phyloP scores from a whole-genome alignment of 1,140 invertebrate genomes.

The Rhagoletis zephyria region DNA sequence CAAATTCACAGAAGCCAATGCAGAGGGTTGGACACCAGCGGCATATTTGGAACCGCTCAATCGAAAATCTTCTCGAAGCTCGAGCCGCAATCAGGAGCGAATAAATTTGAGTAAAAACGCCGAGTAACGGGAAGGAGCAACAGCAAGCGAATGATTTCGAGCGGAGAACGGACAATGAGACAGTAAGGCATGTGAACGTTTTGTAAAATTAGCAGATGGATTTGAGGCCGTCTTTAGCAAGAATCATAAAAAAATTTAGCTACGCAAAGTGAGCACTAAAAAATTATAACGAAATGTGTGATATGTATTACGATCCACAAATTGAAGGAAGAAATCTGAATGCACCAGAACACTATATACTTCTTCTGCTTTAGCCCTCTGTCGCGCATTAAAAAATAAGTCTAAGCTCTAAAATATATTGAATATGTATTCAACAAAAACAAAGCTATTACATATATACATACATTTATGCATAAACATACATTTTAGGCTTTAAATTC shows the following conservation, averaged over 20 bases:
- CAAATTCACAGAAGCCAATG: slow-evolving; percentile 75
- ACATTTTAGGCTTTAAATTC: not conserved
- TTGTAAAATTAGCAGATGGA: not conserved
- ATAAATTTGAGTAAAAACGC: slow-evolving; percentile 57
- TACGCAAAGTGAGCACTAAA: no score
- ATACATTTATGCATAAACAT: not conserved
- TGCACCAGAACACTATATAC: no score
- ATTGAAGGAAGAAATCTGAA: no score
- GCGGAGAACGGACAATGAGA: not conserved
- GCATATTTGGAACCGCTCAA: slow-evolving; percentile 89
- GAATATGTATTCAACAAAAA: no score
- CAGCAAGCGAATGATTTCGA: not conserved
- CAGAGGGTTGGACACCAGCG: slow-evolving; percentile 93
- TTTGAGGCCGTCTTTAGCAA: not conserved
- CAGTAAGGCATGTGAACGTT: not conserved
- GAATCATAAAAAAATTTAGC: not conserved
- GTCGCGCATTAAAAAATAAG: no score
- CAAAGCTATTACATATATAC: not conserved
- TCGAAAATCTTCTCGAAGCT: slow-evolving; percentile 82
- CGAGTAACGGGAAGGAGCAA: not conserved
- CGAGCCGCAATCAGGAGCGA: slow-evolving; percentile 74
- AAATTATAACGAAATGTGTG: no score
- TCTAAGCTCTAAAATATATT: no score
- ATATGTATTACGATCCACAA: no score
- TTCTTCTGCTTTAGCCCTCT: no score